Percentiles rank a stretch among this genome's conserved stretches.
These are phyloP conservation scores for Spinibarbus caldwelli DNA, from an alignment of 2,797 vertebrate genomes.

Conservation along the genomic window DNA sequence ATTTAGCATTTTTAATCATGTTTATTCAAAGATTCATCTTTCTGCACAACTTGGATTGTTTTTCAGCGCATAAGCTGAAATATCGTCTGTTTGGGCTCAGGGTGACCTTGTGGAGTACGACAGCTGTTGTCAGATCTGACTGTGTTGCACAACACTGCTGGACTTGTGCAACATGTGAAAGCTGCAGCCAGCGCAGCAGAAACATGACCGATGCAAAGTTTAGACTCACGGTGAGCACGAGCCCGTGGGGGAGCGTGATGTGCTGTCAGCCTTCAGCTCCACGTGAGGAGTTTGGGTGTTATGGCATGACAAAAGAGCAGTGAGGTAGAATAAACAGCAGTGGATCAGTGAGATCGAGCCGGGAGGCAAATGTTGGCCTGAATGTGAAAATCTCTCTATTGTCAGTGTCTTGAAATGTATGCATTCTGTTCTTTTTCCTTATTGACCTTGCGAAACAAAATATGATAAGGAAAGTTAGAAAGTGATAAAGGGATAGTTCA, in stretches of 20 bases:
- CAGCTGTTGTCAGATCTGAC: conserved; percentile 45
- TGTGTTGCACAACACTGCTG: conserved; percentile 40
- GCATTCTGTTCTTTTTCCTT: conserved; percentile 43
- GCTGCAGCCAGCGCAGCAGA: conserved; percentile 29
- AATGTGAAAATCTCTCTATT: conserved; percentile 69
- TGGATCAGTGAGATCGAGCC: conserved; percentile 57
- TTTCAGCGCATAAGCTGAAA: conserved; percentile 17
- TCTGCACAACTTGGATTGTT: conserved; percentile 37
- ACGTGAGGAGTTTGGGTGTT: conserved; percentile 32
- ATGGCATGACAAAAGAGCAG: conserved; percentile 40
- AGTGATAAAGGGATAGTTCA: not conserved
- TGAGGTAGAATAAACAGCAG: conserved; percentile 72
- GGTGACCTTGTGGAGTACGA: conserved; percentile 35
- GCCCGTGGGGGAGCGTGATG: conserved; percentile 29
- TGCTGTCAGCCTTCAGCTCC: conserved; percentile 36
- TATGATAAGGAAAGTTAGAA: not conserved
- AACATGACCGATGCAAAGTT: conserved; percentile 23
- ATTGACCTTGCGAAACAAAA: not conserved
- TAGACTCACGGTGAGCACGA: conserved; percentile 15
- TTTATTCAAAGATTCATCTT: conserved; percentile 58
- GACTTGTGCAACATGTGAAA: conserved; percentile 49
- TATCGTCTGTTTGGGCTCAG: conserved; percentile 32
- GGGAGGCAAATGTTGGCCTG: conserved; percentile 63
- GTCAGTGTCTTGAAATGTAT: conserved; percentile 68
- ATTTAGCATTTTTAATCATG: conserved; percentile 57